A percentile compares a stretch with the other conserved stretches of the same genome.
Evolutionary conservation across 1,140 invertebrate genomes (phyloP).

Genomic region (Whitmania pigra): DNA sequence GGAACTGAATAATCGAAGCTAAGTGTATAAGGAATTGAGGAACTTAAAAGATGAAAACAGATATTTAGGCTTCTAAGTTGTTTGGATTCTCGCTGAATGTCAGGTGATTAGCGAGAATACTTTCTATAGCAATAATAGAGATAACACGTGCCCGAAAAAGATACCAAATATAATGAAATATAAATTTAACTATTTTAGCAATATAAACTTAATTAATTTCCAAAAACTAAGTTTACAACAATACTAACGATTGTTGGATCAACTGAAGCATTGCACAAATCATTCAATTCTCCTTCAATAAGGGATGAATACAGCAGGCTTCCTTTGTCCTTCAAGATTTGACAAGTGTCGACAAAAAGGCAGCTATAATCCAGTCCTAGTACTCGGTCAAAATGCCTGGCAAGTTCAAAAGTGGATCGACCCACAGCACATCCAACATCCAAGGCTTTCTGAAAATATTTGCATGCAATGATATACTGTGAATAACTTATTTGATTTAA

Average conservation of each 20-base stretch:
- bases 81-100: no score
- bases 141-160: no score
- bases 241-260: slow-evolving; percentile 21
- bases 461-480: not conserved
- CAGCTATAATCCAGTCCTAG: slow-evolving; percentile 41
- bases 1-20: no score
- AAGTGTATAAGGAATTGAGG: no score
- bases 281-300: slow-evolving; percentile 26
- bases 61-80: no score
- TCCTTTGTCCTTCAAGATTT: slow-evolving; percentile 31
- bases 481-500: not conserved
- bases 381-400: slow-evolving; percentile 34
- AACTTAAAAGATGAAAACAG: no score
- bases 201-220: no score
- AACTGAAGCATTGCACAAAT: slow-evolving; percentile 12
- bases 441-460: slow-evolving; percentile 28
- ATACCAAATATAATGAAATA: no score
- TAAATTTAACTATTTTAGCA: no score
- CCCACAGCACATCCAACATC: slow-evolving; percentile 43
- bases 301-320: slow-evolving; percentile 21
- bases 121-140: no score
- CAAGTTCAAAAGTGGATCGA: slow-evolving; percentile 38
- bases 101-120: no score
- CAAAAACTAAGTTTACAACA: no score
- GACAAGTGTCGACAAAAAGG: slow-evolving; percentile 38